phyloP scores from a whole-genome alignment of 2,113 vertebrate species.

The Eretmochelys imbricata region DNA sequence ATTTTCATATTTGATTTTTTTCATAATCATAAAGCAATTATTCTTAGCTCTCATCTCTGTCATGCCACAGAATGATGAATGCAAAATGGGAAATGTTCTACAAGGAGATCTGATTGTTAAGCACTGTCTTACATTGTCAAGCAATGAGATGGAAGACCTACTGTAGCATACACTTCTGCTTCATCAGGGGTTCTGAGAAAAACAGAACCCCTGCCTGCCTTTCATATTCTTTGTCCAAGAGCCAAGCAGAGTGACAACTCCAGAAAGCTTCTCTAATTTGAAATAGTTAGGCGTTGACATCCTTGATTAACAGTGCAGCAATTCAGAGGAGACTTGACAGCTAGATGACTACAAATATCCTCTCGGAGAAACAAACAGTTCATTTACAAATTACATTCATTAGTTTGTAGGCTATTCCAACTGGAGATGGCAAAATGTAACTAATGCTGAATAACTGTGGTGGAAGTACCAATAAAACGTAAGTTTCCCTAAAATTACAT shows the following conservation, averaged over 20 bases:
- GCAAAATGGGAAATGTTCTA: background rate
- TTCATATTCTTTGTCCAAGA: slow-evolving; percentile 22
- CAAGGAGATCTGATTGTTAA: background rate
- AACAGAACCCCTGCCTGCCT: background rate
- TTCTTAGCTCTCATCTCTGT: slow-evolving; percentile 23
- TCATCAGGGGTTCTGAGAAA: background rate
- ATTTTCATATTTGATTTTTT: slow-evolving; percentile 11
- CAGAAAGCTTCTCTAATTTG: slow-evolving; percentile 37
- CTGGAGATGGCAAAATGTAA: slow-evolving; percentile 57
- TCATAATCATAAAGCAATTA: background rate
- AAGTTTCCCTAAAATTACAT: slow-evolving; percentile 47
- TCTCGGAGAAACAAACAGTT: slow-evolving; percentile 55
- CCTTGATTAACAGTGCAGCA: slow-evolving; percentile 44
- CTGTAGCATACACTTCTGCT: background rate
- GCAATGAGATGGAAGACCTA: background rate
- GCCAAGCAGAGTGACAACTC: background rate
- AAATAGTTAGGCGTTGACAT: slow-evolving; percentile 39
- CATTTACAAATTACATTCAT: slow-evolving; percentile 66
- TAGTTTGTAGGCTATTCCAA: slow-evolving; percentile 49
- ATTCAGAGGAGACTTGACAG: slow-evolving; percentile 32
- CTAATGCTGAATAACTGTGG: slow-evolving; percentile 43
- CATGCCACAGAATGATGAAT: background rate
- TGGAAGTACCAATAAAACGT: slow-evolving; percentile 52
- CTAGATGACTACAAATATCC: background rate
- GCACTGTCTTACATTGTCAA: background rate